Evolutionary conservation across 2,113 vertebrate species (phyloP).

Genomic region (Sceloporus tristichus): DNA sequence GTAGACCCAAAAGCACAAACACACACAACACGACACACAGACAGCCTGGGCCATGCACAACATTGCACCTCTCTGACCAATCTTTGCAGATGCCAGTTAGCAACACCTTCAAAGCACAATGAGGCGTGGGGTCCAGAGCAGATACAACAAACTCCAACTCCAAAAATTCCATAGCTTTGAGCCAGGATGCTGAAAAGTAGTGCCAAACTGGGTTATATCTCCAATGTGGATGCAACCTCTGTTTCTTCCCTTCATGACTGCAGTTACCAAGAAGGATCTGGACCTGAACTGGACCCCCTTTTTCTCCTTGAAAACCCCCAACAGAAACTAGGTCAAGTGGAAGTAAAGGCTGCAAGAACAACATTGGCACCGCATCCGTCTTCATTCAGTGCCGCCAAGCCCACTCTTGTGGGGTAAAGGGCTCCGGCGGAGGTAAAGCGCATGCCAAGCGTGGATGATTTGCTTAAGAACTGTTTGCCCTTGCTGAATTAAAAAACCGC

Average conservation of each 20-base stretch:
- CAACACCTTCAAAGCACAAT: no score
- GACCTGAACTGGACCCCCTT: no score
- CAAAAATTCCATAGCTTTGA: no score
- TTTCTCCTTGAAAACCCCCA: not conserved
- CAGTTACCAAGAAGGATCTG: not conserved
- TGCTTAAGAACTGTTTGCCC: not conserved
- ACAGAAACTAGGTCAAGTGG: not conserved
- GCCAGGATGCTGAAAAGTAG: no score
- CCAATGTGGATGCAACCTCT: not conserved
- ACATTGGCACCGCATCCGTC: not conserved
- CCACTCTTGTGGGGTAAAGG: not conserved
- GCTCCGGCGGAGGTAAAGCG: not conserved
- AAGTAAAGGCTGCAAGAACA: not conserved
- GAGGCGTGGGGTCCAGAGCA: no score
- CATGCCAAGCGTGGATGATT: not conserved
- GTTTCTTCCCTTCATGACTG: not conserved
- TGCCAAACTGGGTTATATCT: no score
- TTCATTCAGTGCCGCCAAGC: not conserved
- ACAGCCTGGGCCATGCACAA: no score
- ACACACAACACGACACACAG: no score
- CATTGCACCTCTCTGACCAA: no score
- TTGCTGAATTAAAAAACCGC: not conserved
- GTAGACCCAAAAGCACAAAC: no score
- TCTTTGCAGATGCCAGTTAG: no score
- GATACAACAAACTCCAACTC: no score